phyloP scores from a whole-genome alignment of 2,888 invertebrate species.

The Imbricaverruca yamaguchii region DNA sequence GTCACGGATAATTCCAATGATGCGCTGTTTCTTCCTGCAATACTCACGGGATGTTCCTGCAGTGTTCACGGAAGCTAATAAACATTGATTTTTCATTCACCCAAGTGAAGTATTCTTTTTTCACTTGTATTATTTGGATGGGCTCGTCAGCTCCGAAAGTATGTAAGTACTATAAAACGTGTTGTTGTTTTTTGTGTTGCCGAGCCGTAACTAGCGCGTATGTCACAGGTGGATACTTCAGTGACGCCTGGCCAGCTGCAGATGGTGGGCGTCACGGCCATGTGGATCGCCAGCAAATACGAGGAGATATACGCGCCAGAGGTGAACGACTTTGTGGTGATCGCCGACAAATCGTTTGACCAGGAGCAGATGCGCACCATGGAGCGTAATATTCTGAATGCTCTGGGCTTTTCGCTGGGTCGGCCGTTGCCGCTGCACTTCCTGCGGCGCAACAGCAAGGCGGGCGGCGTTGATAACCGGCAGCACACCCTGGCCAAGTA shows the following conservation, averaged over 20 bases:
- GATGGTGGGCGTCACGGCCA: conserved; percentile 77
- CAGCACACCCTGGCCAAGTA: conserved; percentile 83
- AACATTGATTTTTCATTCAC: too few species aligned
- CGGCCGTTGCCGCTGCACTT: conserved; percentile 84
- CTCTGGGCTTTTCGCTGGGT: conserved; percentile 71
- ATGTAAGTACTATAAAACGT: too few species aligned
- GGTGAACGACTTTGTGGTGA: conserved; percentile 77
- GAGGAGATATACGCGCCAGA: conserved; percentile 90
- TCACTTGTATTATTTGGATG: too few species aligned
- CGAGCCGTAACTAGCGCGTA: too few species aligned
- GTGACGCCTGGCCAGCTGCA: conserved; percentile 67
- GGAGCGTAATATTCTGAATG: conserved; percentile 68
- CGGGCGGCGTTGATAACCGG: conserved; percentile 40
- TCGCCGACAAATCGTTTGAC: conserved; percentile 79
- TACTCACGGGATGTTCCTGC: too few species aligned
- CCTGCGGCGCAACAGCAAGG: conserved; percentile 50
- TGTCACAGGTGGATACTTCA: conserved; percentile 50
- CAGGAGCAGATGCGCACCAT: conserved; percentile 69
- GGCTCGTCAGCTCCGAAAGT: too few species aligned
- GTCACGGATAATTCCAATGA: too few species aligned
- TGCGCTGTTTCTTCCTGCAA: too few species aligned
- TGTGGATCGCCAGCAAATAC: conserved; percentile 87
- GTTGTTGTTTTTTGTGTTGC: too few species aligned
- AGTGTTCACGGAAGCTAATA: too few species aligned
- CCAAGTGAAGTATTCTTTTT: too few species aligned